Conservation (phyloP, 2,113 vertebrate genomes). For the Silurus meridionalis region DNA sequence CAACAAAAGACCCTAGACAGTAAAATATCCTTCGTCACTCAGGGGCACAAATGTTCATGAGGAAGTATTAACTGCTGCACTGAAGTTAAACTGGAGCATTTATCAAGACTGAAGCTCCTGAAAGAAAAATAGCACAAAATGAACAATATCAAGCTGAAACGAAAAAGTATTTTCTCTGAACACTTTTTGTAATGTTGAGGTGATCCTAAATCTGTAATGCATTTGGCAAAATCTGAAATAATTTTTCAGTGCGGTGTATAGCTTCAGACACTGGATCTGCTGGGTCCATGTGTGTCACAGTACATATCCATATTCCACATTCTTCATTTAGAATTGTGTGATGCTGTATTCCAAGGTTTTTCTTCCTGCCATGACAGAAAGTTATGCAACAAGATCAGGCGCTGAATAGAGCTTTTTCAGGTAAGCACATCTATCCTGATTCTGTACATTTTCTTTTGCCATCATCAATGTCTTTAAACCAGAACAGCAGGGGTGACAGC, state of each 20-base stretch:
- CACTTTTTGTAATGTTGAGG: conserved; percentile 14
- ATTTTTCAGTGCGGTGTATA: conserved; percentile 30
- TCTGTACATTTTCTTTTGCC: conserved; percentile 34
- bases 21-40: conserved; percentile 15
- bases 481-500: conserved; percentile 30
- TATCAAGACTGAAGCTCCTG: neutral
- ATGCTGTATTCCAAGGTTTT: conserved; percentile 40
- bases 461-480: conserved; percentile 30
- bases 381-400: conserved; percentile 59
- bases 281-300: conserved; percentile 29
- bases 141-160: neutral
- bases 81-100: neutral
- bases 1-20: conserved; percentile 26
- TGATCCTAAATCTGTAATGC: neutral
- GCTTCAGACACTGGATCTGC: conserved; percentile 20
- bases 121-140: conserved; percentile 1
- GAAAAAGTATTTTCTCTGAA: neutral
- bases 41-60: conserved; percentile 27
- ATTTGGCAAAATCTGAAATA: neutral
- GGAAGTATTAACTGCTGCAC: conserved; percentile 14
- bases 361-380: conserved; percentile 30
- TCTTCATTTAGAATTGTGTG: conserved; percentile 33
- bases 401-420: conserved; percentile 71
- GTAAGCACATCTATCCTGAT: conserved; percentile 75
- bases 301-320: conserved; percentile 28